Base-by-base conservation (phyloP, 2,888 invertebrate genomes). In the Cantharis lateralis region DNA sequence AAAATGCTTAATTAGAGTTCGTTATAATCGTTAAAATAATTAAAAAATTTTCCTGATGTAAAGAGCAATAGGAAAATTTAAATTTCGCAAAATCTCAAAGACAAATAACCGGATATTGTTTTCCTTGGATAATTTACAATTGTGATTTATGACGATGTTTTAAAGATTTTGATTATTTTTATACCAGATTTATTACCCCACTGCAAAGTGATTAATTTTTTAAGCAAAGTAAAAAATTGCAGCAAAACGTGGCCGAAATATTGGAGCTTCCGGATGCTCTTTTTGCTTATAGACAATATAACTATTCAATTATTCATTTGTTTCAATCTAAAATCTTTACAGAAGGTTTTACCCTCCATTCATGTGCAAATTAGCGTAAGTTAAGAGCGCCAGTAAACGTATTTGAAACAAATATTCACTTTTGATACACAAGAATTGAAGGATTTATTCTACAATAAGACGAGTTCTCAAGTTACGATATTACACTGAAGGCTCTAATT, bases 401-500 rank as follows among this genome's bases (percentile, higher is more conserved):
- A 48, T 48, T 48, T 48, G 48, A 48, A 48, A 48, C 48, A 48
- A 48, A 48, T 48, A 48, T 48, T 48, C 48, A 48, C 48, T n/a
- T 48, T 48, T 48, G n/a, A 48, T 48, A 48, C 48, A n/a, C 48
- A 48, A 48, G 48, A 48, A 48, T 48, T 48, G 48, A 48, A 48
- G 71, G 71, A 71, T 32, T 68, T 62, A 26, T 15, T 18, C 20
- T 72, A 70, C 73, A 76, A 73, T 73, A 71, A 66, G 63, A 70
- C 61, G 68, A 73, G 68, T 73, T 72, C 73, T 73, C 16, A 68
- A 73, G 73, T 76, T 76, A 62, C 76, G 76, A 76, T 74, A 71
- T 71, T 71, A 68, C 71, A 77, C 74, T 62, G 68, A 70, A 70
- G 77, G 74, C 70, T 61, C 70, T 78, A 74, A 78, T 78, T 78